Evolutionary conservation across 2,797 vertebrate species (phyloP).

Genomic region (Enoplosus armatus): DNA sequence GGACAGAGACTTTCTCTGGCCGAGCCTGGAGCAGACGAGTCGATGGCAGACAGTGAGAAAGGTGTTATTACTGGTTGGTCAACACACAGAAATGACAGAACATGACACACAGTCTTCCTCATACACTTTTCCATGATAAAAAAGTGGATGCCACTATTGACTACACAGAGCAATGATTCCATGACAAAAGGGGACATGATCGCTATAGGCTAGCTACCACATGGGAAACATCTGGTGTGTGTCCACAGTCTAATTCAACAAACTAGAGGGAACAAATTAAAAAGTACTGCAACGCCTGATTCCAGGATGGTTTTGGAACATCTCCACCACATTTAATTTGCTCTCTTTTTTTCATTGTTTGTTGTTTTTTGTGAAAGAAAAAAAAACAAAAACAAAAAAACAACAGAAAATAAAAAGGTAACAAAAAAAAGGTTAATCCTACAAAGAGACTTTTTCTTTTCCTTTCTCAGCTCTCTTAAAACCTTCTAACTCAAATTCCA

Average conservation of each 20-base stretch:
- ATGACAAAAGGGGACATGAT: constrained; percentile 42
- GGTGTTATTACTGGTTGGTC: constrained; percentile 55
- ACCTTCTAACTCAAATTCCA: constrained; percentile 74
- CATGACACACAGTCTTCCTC: constrained; percentile 56
- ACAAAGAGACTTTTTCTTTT: constrained; percentile 74
- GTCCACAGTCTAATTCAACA: constrained; percentile 51
- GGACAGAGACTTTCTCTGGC: constrained; percentile 15
- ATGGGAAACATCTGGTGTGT: constrained; percentile 50
- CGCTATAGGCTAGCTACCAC: constrained; percentile 41
- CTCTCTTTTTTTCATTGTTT: constrained; percentile 54
- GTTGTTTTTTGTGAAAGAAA: constrained; percentile 78
- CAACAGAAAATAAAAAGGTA: constrained; percentile 65
- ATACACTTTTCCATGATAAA: constrained; percentile 64
- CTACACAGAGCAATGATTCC: constrained; percentile 57
- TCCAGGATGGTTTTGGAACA: constrained; percentile 72
- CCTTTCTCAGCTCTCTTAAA: constrained; percentile 61
- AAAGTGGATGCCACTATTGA: constrained; percentile 54
- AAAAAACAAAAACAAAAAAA: constrained; percentile 54
- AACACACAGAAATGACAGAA: constrained; percentile 65
- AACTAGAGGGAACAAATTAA: constrained; percentile 49
- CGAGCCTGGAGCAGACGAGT: constrained; percentile 37
- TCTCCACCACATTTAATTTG: constrained; percentile 84
- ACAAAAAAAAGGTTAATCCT: constrained; percentile 75
- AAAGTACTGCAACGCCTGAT: constrained; percentile 58
- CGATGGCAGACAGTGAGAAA: constrained; percentile 53